Conservation (phyloP, 2,113 vertebrate species). For the Grammatotria lemairii region DNA sequence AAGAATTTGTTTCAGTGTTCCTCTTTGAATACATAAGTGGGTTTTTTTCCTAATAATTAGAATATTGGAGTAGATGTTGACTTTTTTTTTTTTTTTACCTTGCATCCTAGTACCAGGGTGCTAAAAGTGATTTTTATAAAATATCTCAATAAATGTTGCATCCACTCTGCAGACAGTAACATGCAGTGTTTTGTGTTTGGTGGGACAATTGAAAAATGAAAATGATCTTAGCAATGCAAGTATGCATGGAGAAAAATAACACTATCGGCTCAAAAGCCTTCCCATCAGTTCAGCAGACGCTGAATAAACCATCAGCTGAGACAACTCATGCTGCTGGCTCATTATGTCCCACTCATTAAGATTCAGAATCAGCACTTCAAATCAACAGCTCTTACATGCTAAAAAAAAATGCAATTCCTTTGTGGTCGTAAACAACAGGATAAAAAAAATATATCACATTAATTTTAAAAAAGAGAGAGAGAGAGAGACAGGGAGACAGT, state of each 20-base stretch:
- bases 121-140: accelerated
- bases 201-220: background rate
- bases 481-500: background rate
- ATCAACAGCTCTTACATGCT: background rate
- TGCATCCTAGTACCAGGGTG: background rate
- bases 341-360: background rate
- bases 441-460: background rate
- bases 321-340: constrained; percentile 6
- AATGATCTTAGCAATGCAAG: background rate
- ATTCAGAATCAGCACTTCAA: background rate
- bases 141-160: background rate
- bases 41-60: background rate
- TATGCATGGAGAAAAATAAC: background rate
- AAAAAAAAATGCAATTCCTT: background rate
- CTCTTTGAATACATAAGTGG: background rate
- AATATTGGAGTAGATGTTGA: background rate
- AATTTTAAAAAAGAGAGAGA: accelerated
- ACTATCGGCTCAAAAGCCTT: background rate
- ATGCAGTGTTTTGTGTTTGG: background rate
- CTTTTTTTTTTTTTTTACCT: background rate
- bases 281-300: constrained; percentile 7
- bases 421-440: background rate
- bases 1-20: background rate
- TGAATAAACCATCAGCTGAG: constrained; percentile 16
- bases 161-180: background rate